Percentiles rank a stretch among this genome's conserved stretches.
Conservation (phyloP, 1,140 invertebrate genomes). For the Oedothorax gibbosus region DNA sequence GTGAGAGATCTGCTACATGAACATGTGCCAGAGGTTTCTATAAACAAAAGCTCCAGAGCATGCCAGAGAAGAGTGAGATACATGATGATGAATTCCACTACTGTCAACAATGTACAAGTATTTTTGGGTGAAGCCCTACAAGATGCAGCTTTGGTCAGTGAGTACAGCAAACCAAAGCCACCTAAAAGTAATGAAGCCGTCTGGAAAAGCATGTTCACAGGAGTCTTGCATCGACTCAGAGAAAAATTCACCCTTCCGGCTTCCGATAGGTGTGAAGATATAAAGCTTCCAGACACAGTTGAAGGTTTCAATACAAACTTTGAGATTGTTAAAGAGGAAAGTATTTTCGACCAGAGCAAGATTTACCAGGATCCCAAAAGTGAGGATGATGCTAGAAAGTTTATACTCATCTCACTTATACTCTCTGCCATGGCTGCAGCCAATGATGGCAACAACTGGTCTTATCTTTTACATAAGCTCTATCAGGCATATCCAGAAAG, state of each 20-base stretch:
- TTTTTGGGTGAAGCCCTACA: constrained; percentile 75
- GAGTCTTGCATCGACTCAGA: constrained; percentile 62
- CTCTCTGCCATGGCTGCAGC: constrained; percentile 73
- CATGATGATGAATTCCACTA: constrained; percentile 74
- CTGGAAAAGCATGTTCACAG: constrained; percentile 58
- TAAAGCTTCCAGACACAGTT: constrained; percentile 26
- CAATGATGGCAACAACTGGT: constrained; percentile 74
- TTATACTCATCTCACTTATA: constrained; percentile 64
- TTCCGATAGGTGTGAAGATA: constrained; percentile 40
- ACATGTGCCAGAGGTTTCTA: constrained; percentile 69
- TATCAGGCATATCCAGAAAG: constrained; percentile 79
- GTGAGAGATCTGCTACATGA: constrained; percentile 76
- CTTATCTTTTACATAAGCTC: constrained; percentile 77
- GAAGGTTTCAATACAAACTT: constrained; percentile 33
- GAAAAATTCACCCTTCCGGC: constrained; percentile 61
- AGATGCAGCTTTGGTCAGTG: constrained; percentile 71
- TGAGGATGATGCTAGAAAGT: constrained; percentile 66
- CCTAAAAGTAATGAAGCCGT: constrained; percentile 55
- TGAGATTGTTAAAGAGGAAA: neutral
- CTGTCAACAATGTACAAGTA: constrained; percentile 72
- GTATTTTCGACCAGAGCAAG: constrained; percentile 30
- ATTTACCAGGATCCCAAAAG: constrained; percentile 62
- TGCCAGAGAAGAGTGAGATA: constrained; percentile 77
- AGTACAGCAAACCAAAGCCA: constrained; percentile 65
- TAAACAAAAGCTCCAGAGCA: constrained; percentile 79